Base-by-base conservation (phyloP, 2,113 vertebrate species). In the Myocastor coypus region DNA sequence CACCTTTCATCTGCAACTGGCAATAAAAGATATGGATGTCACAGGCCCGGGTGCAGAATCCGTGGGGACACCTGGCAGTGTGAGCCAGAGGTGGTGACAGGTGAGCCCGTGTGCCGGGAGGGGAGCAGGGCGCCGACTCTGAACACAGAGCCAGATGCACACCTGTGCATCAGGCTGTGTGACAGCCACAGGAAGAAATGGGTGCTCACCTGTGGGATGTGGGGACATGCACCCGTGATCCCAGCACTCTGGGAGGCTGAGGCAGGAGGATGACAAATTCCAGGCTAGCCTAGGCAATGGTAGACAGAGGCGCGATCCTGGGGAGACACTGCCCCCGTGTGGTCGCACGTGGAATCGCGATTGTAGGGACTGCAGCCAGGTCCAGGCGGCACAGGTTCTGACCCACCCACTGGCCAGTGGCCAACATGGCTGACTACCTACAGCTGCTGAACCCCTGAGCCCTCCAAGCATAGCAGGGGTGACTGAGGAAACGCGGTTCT, bases 321-420 rank as follows among this genome's bases (percentile, higher is more conserved):
- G 11, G 63, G 73, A 73, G 78, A 52, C 7, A 59, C 87, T 86
- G 95, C 89, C 96, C 78, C 90, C 87, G 16, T 77, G 95, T 95
- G 97, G 97, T 50, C 87, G 0, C 2, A 5, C 3, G 0, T 34
- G 81, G 89, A 83, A 96, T 40, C 1, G 71, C 83, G 13, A 46
- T 7, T 12, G 2, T 16, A 13, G 13, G 2, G 42, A 14, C 24
- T 4, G 7, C 5, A 4, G n/a, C 22, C 28, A 11, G 37, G 59
- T 20, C 26, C 16, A 1, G 8, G 12, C 7, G 0, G 9, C 16
- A 34, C 59, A 32, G 40, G 55, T 52, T 13, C 19, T 14, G 32
- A 1, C 9, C 52, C 40, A 32, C 26, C 59, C 20, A 4, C 3
- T 32, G 40, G 9, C 7, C 5, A 64, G 52, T 5, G 69, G 61